These are phyloP conservation scores for Staurois parvus DNA, from an alignment of 2,797 vertebrate species.

Conservation along the genomic window DNA sequence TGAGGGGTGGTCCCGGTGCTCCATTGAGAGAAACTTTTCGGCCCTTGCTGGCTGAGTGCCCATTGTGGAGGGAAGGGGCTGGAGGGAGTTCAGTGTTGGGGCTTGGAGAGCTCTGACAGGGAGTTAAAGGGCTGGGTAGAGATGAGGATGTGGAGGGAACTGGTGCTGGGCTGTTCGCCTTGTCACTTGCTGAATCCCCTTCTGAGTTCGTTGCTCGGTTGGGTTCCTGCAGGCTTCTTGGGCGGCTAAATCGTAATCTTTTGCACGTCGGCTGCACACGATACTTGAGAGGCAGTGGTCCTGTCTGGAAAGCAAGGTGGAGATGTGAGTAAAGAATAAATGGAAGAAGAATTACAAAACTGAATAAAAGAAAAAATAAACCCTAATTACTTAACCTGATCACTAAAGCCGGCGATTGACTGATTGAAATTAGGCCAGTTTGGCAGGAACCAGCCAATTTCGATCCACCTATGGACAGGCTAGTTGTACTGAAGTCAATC, in stretches of 20 bases:
- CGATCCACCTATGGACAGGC: no score
- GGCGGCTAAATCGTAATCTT: slow-evolving; percentile 76
- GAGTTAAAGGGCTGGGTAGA: slow-evolving; percentile 79
- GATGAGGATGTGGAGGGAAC: slow-evolving; percentile 77
- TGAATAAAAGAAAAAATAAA: no score
- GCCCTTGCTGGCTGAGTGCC: slow-evolving; percentile 71
- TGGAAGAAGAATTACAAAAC: no score
- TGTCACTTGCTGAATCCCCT: slow-evolving; percentile 95
- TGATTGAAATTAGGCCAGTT: no score
- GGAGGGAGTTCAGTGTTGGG: slow-evolving; percentile 73
- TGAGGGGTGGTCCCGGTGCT: slow-evolving; percentile 71
- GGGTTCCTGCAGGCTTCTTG: slow-evolving; percentile 79
- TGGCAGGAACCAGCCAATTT: no score
- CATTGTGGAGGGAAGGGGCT: slow-evolving; percentile 69
- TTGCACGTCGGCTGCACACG: slow-evolving; percentile 91
- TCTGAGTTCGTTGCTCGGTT: slow-evolving; percentile 88
- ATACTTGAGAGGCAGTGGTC: slow-evolving; percentile 93
- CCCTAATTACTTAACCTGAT: neutral
- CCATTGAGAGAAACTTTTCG: slow-evolving; percentile 92
- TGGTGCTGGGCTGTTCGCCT: slow-evolving; percentile 87
- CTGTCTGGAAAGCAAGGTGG: slow-evolving; percentile 78
- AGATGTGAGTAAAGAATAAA: neutral
- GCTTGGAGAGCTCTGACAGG: slow-evolving; percentile 71
- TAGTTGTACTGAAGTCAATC: no score
- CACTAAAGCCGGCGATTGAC: no score